Base-by-base conservation (phyloP, 2,113 vertebrate species). In the Eubucco bourcierii region DNA sequence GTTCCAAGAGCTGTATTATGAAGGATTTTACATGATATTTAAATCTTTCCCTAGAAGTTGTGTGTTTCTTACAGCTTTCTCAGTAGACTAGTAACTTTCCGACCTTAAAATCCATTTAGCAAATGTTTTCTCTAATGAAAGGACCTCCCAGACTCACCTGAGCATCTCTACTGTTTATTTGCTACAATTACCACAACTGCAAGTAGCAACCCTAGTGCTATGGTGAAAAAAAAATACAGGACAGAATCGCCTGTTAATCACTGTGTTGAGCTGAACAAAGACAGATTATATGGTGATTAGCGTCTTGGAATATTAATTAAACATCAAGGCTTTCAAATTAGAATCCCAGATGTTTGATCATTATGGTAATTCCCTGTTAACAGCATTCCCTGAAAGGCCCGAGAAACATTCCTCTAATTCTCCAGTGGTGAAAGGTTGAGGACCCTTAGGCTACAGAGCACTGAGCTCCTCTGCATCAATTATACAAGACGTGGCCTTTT, bases 281-380 rank as follows among this genome's bases (percentile, higher is more conserved):
- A 80, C 41, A 93, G 68, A 80, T 93, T 86, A 91, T 89, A 31
- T 55, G 47, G 60, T 84, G 87, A 74, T 80, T 80, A 94, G 29
- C 78, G 73, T 37, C 82, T 94, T 90, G 41, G 70, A 90, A 93
- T 94, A 94, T 93, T 87, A 95, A 95, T 96, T 96, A 95, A 96
- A 95, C 84, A 93, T 84, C 80, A 90, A 84, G 90, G 23, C 65
- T 95, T 90, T 94, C 83, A 87, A 91, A 95, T 89, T 83, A 94
- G 83, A 95, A 82, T 88, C 79, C 78, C 82, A 90, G 82, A 87
- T 90, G 75, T 95, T 95, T 94, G 86, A 87, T 96, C 78, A 90
- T 86, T 87, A 94, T 96, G 71, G n/a, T 88, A 92, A 94, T 92
- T 90, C 59, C 66, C 80, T 55, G 52, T 83, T 91, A 93, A 91